These are phyloP conservation scores for Drosophila sturtevanti DNA, from an alignment of 1,140 invertebrate species.

Conservation along the genomic window DNA sequence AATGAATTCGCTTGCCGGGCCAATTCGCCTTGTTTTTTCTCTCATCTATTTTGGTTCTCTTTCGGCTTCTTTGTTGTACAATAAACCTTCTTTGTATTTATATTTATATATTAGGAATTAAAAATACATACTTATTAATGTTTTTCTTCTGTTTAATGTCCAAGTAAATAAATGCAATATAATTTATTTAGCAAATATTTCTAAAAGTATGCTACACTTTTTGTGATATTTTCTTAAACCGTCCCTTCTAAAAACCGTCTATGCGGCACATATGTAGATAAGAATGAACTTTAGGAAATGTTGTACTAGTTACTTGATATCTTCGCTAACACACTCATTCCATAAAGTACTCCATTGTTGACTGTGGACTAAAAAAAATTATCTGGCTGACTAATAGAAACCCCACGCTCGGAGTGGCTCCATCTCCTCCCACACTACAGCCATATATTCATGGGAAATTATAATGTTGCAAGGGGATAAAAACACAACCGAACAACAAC, in stretches of 20 bases:
- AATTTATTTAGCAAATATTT: too few relatives aligned
- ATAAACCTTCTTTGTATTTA: too few relatives aligned
- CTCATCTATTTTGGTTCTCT: too few relatives aligned
- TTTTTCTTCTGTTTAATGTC: too few relatives aligned
- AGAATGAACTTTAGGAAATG: neutral
- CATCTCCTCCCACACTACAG: conserved; percentile 28
- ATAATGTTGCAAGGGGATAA: conserved; percentile 66
- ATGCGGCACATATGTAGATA: neutral
- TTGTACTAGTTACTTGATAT: neutral
- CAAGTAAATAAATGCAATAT: too few relatives aligned
- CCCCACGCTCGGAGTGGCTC: neutral
- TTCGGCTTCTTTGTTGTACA: too few relatives aligned
- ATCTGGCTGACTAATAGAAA: neutral
- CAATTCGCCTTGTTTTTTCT: neutral
- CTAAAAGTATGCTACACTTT: too few relatives aligned
- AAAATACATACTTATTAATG: too few relatives aligned
- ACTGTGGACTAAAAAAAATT: neutral
- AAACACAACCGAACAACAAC: conserved; percentile 40
- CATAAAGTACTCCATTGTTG: neutral
- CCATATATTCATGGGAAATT: conserved; percentile 78
- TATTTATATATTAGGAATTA: too few relatives aligned
- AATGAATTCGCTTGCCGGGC: neutral
- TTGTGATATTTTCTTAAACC: too few relatives aligned
- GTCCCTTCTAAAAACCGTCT: neutral
- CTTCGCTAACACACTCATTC: neutral